These are phyloP conservation scores for Albula goreensis DNA, from an alignment of 2,113 vertebrate species.

Conservation along the genomic window DNA sequence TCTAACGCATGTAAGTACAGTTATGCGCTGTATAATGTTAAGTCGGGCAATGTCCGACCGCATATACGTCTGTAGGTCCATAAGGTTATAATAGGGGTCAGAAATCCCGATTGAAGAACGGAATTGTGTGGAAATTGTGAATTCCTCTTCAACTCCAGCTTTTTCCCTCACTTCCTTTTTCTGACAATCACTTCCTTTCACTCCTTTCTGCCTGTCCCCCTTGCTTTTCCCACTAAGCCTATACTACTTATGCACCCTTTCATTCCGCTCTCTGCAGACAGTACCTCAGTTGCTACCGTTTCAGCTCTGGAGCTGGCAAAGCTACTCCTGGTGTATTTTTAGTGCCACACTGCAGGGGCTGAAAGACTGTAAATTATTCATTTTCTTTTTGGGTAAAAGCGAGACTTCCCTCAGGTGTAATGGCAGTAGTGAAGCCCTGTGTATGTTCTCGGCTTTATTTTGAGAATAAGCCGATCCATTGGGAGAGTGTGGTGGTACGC, in stretches of 20 bases:
- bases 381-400: conserved; percentile 6
- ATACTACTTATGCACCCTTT: background rate
- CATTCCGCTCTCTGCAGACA: background rate
- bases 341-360: conserved; percentile 13
- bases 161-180: background rate
- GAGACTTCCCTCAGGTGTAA: conserved; percentile 11
- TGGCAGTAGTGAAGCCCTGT: background rate
- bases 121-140: too few species aligned
- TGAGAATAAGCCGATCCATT: background rate
- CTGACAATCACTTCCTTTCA: background rate
- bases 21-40: too few species aligned
- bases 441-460: conserved; percentile 1
- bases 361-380: conserved; percentile 11
- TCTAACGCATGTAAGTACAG: too few species aligned
- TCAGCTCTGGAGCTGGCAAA: background rate
- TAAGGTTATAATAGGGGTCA: too few species aligned
- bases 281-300: background rate
- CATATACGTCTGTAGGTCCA: too few species aligned
- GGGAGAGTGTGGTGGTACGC: background rate
- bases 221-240: background rate
- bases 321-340: conserved; percentile 10
- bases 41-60: too few species aligned
- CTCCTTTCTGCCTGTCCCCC: background rate
- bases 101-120: too few species aligned
- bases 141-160: too few species aligned